Evolutionary conservation across 2,797 vertebrate genomes (phyloP), one percentile per base, ranked within the genome.

Genomic region (Novumbra hubbsi): DNA sequence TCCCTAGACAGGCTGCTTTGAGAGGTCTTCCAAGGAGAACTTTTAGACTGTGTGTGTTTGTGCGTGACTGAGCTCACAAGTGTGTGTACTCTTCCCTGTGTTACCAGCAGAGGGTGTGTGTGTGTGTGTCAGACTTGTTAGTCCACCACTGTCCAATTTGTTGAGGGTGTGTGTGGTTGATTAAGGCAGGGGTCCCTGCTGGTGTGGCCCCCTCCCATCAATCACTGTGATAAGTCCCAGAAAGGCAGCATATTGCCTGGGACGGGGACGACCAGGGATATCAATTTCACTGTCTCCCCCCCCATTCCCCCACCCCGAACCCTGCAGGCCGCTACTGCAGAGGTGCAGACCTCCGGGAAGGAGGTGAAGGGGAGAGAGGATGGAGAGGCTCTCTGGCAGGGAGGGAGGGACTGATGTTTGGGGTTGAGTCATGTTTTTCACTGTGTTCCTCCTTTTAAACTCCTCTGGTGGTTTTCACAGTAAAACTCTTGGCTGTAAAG

Each of bases 241-340:
- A 95, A 96, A 95, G 94, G 92, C 93, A 95, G 95, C 95, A 95
- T 95, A 96, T 95, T 97, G 95, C 93, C 94, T 94, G 94, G 94
- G 93, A 95, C 92, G 91, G 91, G 88, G 93, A 93, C 84, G 87
- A 91, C 91, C 87, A 91, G 91, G 91, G 92, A 94, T 95, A 96
- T 97, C 94, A 94, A 93, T 96, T 95, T 94, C 88, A 88, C 91
- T 92, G 94, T 91, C 91, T 90, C 85, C 90, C 88, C 88, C 41
- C 41, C 41, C 41, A 12, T 45, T 12, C 41, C 34, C 41, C 57
- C 90, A 91, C 91, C 79, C 80, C 78, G 82, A 83, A 83, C 78
- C 80, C 81, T 74, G 77, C 66, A 52, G 34, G 76, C 80, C 55
- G 71, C 76, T 80, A 83, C 76, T 60, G 72, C 66, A 76, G 79